Percentiles rank a stretch among this genome's conserved stretches.
Conservation (phyloP, 2,888 invertebrate species). For the Drosophila hawaiiensis region DNA sequence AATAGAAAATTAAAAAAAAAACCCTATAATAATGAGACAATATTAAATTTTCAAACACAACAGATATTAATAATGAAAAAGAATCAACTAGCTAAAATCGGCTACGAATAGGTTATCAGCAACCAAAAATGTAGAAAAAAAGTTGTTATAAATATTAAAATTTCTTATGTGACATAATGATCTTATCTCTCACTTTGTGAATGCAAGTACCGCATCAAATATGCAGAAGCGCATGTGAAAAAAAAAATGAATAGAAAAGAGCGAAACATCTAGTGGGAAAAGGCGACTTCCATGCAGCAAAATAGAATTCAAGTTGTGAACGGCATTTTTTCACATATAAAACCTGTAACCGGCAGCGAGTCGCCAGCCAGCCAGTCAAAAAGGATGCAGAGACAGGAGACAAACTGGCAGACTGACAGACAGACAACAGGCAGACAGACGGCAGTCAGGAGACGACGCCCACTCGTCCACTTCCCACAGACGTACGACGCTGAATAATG, state of each 20-base stretch:
- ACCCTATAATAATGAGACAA: background rate
- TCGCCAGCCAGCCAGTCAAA: constrained; percentile 63
- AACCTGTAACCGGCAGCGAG: constrained; percentile 50
- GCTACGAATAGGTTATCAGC: background rate
- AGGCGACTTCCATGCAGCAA: constrained; percentile 37
- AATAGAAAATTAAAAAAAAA: background rate
- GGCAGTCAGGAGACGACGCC: constrained; percentile 44
- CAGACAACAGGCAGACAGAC: constrained; percentile 69
- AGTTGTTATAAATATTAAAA: constrained; percentile 39
- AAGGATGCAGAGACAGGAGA: constrained; percentile 31
- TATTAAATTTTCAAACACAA: background rate
- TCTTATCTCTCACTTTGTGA: constrained; percentile 45
- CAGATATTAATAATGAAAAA: background rate
- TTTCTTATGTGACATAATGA: constrained; percentile 47
- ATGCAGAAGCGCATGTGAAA: constrained; percentile 42
- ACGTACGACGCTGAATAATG: constrained; percentile 66
- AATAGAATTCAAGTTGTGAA: constrained; percentile 71
- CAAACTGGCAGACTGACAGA: constrained; percentile 34
- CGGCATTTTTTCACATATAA: constrained; percentile 58
- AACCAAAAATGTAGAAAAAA: background rate
- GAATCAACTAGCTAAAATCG: background rate
- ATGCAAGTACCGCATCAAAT: constrained; percentile 61
- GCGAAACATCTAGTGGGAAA: constrained; percentile 17
- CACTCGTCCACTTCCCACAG: constrained; percentile 37
- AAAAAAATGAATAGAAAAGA: constrained; percentile 35